A percentile compares a stretch with the other conserved stretches of the same genome.
Evolutionary conservation across 2,113 vertebrate genomes (phyloP).

Genomic region (Ptychochromis oligacanthus): DNA sequence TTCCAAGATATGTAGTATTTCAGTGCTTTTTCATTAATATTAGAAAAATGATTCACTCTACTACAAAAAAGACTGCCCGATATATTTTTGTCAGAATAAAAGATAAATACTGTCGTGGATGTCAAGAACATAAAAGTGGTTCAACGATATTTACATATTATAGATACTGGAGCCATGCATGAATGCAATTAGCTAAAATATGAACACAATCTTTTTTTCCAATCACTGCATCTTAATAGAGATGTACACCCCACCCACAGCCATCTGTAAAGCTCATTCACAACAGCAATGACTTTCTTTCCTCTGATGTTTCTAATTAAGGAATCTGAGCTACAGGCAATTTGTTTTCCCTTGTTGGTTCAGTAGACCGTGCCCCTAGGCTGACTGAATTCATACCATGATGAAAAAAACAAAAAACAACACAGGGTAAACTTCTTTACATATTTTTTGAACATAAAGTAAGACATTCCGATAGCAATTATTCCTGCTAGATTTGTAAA

Average conservation of each 20-base stretch:
- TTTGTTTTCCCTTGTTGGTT: slow-evolving; percentile 58
- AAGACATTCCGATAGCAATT: not conserved
- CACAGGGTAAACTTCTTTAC: not conserved
- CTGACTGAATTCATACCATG: slow-evolving; percentile 34
- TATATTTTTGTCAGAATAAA: not conserved
- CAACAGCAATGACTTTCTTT: slow-evolving; percentile 24
- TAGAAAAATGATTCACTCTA: not conserved
- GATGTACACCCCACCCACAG: not conserved
- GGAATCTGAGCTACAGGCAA: slow-evolving; percentile 28
- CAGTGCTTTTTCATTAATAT: not conserved
- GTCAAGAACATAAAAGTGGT: not conserved
- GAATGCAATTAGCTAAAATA: slow-evolving; percentile 3
- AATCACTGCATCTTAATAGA: slow-evolving; percentile 40
- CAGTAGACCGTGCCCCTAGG: slow-evolving; percentile 51
- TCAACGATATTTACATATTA: not conserved
- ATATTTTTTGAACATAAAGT: not conserved
- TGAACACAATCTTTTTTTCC: slow-evolving; percentile 10
- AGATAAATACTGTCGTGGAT: not conserved
- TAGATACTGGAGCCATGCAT: not conserved
- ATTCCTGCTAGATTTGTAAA: not conserved
- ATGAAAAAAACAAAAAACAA: not conserved
- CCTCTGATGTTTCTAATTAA: slow-evolving; percentile 63
- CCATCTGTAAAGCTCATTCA: slow-evolving; percentile 37
- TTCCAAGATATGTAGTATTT: slow-evolving; percentile 7
- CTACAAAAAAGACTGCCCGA: not conserved